Base-by-base conservation (phyloP, 30 jellyfish, hydroid and myxozoan genomes). In the Pelagia noctiluca region DNA sequence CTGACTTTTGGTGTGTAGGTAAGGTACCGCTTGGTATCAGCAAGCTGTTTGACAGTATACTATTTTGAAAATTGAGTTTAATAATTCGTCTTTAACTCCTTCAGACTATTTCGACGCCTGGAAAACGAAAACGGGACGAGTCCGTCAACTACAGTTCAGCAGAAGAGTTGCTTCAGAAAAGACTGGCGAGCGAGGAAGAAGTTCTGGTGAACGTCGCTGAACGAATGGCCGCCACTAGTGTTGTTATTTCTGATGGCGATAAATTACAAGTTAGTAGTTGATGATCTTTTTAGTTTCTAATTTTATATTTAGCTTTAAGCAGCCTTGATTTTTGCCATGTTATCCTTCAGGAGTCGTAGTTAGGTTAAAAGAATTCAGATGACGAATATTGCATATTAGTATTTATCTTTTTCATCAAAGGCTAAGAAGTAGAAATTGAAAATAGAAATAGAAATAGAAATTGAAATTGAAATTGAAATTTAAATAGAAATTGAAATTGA, bases 181-280 rank as follows among this genome's bases (percentile, higher is more conserved):
- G 87, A 63, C 36, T 84, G 63, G 84, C 89, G 28, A 47, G 78
- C 26, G 95, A 75, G 33, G 90, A 63, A 31, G 84, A 83, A 42
- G 66, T 74, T 28, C 46, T 74, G 82, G 69, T 65, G 22, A 70
- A 53, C 38, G 85, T 67, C 13, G 69, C 64, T 2, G 63, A 37
- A 18, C 24, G 36, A 34, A 3, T 78, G 69, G 37, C 73, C 19
- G 60, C 4, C 50, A 26, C 50, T 32, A 24, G 42, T 70, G 50
- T 21, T 12, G 18, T 18, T 8, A 11, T 16, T 16, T 35, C 69
- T 35, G 68, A 19, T 11, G 2, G 8, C 25, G 50, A 35, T 5
- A 64, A 64, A 26, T 63, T 63, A 25, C 76, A 63, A 52, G 68
- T 52, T 10, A 52, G 68, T 8, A 42, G 57, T 42, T 42, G 8